These are phyloP conservation scores for Engraulis encrasicolus DNA, from an alignment of 2,113 vertebrate species.

Conservation along the genomic window DNA sequence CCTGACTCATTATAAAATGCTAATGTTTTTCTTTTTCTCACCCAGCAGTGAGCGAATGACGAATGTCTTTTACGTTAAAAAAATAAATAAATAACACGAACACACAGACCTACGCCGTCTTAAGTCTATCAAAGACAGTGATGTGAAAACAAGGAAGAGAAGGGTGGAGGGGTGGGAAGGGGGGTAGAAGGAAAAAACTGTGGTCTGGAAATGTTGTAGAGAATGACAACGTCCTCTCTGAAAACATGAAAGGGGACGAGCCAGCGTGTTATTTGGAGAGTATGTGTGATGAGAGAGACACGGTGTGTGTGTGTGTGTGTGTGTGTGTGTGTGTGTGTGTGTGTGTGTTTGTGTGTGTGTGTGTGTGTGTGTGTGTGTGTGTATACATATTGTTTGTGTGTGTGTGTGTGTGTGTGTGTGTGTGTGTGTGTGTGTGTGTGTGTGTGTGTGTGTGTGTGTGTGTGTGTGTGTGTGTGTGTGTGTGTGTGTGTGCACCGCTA, in stretches of 20 bases:
- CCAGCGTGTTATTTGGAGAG: background rate
- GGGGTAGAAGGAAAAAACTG: background rate
- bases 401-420: background rate
- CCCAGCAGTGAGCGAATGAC: constrained; percentile 43
- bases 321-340: background rate
- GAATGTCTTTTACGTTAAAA: no score
- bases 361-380: background rate
- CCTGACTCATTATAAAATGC: constrained; percentile 63
- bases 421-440: background rate
- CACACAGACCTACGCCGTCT: constrained; percentile 22
- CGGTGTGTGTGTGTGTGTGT: background rate
- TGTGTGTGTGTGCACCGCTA: no score
- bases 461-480: background rate
- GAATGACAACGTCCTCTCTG: background rate
- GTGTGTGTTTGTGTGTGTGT: background rate
- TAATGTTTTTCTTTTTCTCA: constrained; percentile 52
- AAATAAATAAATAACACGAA: constrained; percentile 23
- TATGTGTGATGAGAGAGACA: background rate
- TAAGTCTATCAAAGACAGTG: constrained; percentile 56
- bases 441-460: background rate
- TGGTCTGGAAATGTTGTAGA: background rate
- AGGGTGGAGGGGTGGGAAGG: no score
- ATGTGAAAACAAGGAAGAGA: constrained; percentile 48
- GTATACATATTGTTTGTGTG: no score
- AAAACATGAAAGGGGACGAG: background rate